phyloP scores from a whole-genome alignment of 2,888 invertebrate genomes.

The Malthinus seriepunctatus region DNA sequence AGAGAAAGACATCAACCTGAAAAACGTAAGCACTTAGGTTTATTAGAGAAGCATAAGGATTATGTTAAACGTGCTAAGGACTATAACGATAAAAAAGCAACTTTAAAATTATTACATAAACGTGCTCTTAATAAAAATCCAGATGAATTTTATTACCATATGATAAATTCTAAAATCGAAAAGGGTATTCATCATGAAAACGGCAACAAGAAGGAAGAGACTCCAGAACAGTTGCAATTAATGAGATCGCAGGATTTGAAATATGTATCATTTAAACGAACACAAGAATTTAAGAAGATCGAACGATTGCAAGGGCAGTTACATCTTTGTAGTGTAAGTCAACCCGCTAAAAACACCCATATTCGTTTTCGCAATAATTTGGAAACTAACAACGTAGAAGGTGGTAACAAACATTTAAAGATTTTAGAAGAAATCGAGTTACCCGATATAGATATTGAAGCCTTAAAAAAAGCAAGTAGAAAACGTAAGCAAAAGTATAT shows the following conservation, averaged over 20 bases:
- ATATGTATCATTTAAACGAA: constrained; percentile 77
- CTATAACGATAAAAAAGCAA: constrained; percentile 80
- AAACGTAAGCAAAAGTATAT: constrained; percentile 65
- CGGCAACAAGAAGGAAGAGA: constrained; percentile 72
- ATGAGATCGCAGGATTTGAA: constrained; percentile 92
- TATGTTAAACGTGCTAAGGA: constrained; percentile 78
- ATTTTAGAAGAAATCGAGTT: constrained; percentile 65
- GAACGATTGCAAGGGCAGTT: constrained; percentile 75
- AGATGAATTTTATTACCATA: constrained; percentile 98
- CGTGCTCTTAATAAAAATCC: constrained; percentile 92
- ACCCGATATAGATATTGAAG: constrained; percentile 63
- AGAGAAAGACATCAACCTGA: constrained; percentile 85
- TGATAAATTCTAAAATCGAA: constrained; percentile 83
- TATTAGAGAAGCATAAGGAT: constrained; percentile 89
- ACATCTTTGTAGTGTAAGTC: constrained; percentile 79
- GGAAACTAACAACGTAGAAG: constrained; percentile 58
- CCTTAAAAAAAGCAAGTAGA: constrained; percentile 59
- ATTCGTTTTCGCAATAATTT: constrained; percentile 72
- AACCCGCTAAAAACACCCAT: constrained; percentile 73
- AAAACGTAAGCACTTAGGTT: constrained; percentile 73
- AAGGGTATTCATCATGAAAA: constrained; percentile 68
- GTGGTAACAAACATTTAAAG: constrained; percentile 74
- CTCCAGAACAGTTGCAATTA: constrained; percentile 81
- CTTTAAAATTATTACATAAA: constrained; percentile 78
- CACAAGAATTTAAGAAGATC: constrained; percentile 79